Percentiles rank a stretch among this genome's conserved stretches.
phyloP scores from a whole-genome alignment of 1,140 invertebrate genomes.

The Drosophila chauvacae region DNA sequence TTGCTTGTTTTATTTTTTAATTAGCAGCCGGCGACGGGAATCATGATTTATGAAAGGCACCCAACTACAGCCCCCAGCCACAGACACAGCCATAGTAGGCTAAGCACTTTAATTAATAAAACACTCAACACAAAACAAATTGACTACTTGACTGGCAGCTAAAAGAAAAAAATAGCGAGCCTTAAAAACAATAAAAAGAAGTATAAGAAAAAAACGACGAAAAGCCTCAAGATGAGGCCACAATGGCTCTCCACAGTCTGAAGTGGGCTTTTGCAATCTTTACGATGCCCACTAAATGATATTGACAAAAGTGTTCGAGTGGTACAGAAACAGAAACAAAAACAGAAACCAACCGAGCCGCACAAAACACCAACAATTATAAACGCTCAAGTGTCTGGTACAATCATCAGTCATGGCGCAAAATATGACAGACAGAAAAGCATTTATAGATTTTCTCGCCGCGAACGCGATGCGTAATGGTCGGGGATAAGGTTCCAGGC shows the following conservation, averaged over 20 bases:
- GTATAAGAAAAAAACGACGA: conserved; percentile 20
- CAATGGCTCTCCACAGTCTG: conserved; percentile 74
- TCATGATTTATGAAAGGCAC: conserved; percentile 71
- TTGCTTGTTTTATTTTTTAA: conserved; percentile 80
- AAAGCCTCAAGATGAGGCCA: conserved; percentile 49
- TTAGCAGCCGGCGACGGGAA: conserved; percentile 59
- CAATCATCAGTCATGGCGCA: conserved; percentile 72
- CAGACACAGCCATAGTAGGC: conserved; percentile 37
- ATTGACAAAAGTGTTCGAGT: conserved; percentile 80
- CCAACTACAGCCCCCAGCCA: conserved; percentile 32
- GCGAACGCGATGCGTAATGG: conserved; percentile 51
- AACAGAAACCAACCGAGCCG: not conserved
- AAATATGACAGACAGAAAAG: conserved; percentile 57
- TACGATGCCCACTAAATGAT: conserved; percentile 82
- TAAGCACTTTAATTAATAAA: conserved; percentile 82
- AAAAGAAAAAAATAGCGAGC: conserved; percentile 22
- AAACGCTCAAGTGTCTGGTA: conserved; percentile 71
- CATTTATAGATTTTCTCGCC: conserved; percentile 46
- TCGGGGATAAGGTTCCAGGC: conserved; percentile 3
- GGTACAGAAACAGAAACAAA: conserved; percentile 41
- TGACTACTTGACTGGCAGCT: conserved; percentile 61
- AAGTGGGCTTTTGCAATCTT: conserved; percentile 81
- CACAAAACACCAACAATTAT: conserved; percentile 62
- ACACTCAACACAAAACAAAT: conserved; percentile 77
- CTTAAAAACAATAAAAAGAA: conserved; percentile 34